These are phyloP conservation scores for Cichladusa arquata DNA, from an alignment of 2,113 vertebrate genomes.

Conservation along the genomic window DNA sequence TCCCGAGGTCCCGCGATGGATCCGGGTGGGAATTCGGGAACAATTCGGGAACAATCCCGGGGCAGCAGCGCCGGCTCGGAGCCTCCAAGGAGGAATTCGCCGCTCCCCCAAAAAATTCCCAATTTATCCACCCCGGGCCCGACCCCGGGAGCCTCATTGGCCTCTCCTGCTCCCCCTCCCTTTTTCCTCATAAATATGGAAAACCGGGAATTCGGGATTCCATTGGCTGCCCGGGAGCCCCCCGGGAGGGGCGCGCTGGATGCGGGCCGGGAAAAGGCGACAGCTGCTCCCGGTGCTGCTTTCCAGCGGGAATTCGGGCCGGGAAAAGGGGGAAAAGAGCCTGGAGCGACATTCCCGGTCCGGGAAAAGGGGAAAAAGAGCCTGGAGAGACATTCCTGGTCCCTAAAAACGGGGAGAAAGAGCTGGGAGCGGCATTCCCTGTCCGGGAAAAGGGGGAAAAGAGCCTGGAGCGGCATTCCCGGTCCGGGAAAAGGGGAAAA, in stretches of 20 bases:
- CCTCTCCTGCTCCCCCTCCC: neutral
- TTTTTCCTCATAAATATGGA: conserved; percentile 68
- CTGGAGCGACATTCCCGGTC: neutral
- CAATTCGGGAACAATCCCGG: neutral
- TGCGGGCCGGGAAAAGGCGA: conserved; percentile 52
- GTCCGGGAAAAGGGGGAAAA: neutral
- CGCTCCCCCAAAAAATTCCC: neutral
- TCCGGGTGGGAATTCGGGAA: neutral
- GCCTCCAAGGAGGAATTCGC: conserved; percentile 12
- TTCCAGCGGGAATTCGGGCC: neutral
- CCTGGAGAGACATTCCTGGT: neutral
- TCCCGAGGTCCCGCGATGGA: neutral
- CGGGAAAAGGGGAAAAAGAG: neutral
- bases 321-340: neutral
- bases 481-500: too few species aligned
- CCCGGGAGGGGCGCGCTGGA: conserved; percentile 42
- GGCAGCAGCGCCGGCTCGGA: neutral
- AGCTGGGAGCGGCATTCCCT: too few species aligned
- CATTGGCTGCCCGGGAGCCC: conserved; percentile 71
- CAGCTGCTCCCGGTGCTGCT: conserved; percentile 74
- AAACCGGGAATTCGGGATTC: conserved; percentile 2
- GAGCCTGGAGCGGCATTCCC: neutral
- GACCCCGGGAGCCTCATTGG: conserved; percentile 72
- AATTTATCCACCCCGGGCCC: conserved; percentile 45
- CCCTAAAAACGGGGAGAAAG: neutral